A percentile compares a stretch with the other conserved stretches of the same genome.
Evolutionary conservation across 2,797 vertebrate species (phyloP).

Genomic region (Lacerta bilineata): DNA sequence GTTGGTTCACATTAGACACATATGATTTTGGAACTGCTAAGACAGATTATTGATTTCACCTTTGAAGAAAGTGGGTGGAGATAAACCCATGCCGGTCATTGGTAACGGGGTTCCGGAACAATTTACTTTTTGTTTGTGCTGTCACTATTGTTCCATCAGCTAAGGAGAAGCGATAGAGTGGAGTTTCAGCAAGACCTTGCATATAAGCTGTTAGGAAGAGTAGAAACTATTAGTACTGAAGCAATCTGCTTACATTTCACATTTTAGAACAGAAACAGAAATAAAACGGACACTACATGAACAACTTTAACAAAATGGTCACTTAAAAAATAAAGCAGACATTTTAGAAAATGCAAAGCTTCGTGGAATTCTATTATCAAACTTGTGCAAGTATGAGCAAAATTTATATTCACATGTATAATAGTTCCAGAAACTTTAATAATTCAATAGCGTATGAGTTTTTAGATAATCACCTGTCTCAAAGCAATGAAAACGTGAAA

Average conservation of each 20-base stretch:
- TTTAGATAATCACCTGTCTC: background rate
- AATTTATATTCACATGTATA: background rate
- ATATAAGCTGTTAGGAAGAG: constrained; percentile 85
- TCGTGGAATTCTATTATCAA: background rate
- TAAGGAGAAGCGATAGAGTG: constrained; percentile 93
- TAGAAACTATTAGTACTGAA: background rate
- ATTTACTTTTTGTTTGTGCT: constrained; percentile 94
- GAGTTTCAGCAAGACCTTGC: constrained; percentile 94
- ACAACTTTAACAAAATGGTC: background rate
- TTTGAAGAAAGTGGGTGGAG: constrained; percentile 95
- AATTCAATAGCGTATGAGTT: background rate
- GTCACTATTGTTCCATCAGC: constrained; percentile 96
- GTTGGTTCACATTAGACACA: too few species aligned
- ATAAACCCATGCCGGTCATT: constrained; percentile 92
- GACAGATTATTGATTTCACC: constrained; percentile 78
- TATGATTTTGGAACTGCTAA: constrained; percentile 16
- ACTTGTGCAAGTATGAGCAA: too few species aligned
- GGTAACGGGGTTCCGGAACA: constrained; percentile 90
- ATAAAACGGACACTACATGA: background rate
- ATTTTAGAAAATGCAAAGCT: background rate
- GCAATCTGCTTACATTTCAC: constrained; percentile 25
- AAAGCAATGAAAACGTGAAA: background rate
- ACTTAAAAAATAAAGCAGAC: background rate
- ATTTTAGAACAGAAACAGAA: background rate
- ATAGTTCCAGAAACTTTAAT: background rate